Percentiles rank a stretch among this genome's conserved stretches.
These are phyloP conservation scores for Bubo scandiacus DNA, from an alignment of 2,113 vertebrate species.

Conservation along the genomic window DNA sequence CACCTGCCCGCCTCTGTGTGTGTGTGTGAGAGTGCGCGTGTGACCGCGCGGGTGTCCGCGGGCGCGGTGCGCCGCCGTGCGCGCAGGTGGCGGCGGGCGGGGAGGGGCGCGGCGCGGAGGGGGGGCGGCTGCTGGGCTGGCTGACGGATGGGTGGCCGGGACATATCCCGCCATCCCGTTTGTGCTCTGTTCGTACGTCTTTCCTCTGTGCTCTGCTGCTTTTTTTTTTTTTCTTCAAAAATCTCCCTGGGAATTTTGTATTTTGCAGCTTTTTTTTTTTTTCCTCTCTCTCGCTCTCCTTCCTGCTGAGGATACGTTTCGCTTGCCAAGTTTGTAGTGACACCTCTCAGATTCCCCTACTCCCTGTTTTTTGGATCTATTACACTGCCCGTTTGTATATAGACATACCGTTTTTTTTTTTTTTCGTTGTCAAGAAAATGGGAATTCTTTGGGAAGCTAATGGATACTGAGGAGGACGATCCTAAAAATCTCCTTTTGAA, in stretches of 20 bases:
- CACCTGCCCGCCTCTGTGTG: too few species aligned
- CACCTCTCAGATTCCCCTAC: constrained; percentile 51
- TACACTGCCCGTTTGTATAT: background rate
- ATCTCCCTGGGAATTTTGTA: constrained; percentile 55
- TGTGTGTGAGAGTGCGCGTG: background rate
- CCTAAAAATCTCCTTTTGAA: constrained; percentile 50
- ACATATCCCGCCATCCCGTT: background rate
- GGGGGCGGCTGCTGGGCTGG: constrained; percentile 37
- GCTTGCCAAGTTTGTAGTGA: constrained; percentile 75
- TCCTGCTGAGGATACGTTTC: constrained; percentile 63
- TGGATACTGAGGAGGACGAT: constrained; percentile 61
- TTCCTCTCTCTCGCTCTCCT: background rate
- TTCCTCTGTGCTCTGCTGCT: background rate
- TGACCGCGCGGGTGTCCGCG: background rate
- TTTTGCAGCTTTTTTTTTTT: background rate
- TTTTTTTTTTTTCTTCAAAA: background rate
- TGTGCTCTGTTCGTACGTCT: background rate
- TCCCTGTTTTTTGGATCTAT: constrained; percentile 29
- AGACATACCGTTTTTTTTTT: background rate
- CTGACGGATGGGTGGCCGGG: constrained; percentile 21
- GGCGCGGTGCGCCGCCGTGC: background rate
- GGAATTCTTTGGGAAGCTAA: constrained; percentile 65
- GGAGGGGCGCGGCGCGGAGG: background rate
- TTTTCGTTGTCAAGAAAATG: background rate
- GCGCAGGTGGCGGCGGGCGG: constrained; percentile 65